A percentile compares a stretch with the other conserved stretches of the same genome.
These are phyloP conservation scores for Lasioglossum villosulum DNA, from an alignment of 2,888 invertebrate species.

Conservation along the genomic window DNA sequence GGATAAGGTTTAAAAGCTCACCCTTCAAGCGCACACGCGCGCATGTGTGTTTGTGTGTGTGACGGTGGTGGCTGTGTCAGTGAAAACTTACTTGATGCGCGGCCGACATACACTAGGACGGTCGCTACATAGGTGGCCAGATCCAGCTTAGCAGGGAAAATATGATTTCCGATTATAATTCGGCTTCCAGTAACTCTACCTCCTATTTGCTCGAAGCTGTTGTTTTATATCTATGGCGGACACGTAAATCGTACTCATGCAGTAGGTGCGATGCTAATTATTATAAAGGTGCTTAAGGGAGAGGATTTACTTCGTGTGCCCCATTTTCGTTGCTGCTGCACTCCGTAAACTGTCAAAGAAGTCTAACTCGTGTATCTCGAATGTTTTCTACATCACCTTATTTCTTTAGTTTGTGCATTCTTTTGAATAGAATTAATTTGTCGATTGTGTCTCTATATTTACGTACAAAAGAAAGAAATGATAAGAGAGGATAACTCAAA, in stretches of 20 bases:
- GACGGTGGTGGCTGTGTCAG: slow-evolving; percentile 28
- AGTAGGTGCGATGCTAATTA: slow-evolving; percentile 69
- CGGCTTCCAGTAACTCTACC: slow-evolving; percentile 74
- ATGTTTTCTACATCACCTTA: no score
- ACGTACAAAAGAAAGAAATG: no score
- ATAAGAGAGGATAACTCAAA: no score
- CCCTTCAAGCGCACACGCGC: slow-evolving; percentile 17
- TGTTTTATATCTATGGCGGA: slow-evolving; percentile 73
- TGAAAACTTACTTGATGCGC: slow-evolving; percentile 80
- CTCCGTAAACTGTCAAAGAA: neutral
- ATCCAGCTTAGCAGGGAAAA: slow-evolving; percentile 82
- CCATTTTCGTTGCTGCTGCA: slow-evolving; percentile 40
- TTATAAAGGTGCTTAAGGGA: slow-evolving; percentile 58
- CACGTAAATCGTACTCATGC: slow-evolving; percentile 73
- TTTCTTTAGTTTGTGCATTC: no score
- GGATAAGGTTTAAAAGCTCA: slow-evolving; percentile 48
- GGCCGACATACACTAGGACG: slow-evolving; percentile 81
- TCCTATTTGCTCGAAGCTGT: slow-evolving; percentile 73
- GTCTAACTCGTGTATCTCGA: neutral
- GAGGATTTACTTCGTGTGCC: slow-evolving; percentile 26
- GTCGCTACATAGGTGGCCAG: slow-evolving; percentile 83
- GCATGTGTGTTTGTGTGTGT: slow-evolving; percentile 25
- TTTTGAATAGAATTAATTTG: no score
- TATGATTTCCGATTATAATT: slow-evolving; percentile 79
- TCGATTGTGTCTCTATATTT: no score